Base-by-base conservation (phyloP, 2,797 vertebrate species). In the Falco biarmicus region DNA sequence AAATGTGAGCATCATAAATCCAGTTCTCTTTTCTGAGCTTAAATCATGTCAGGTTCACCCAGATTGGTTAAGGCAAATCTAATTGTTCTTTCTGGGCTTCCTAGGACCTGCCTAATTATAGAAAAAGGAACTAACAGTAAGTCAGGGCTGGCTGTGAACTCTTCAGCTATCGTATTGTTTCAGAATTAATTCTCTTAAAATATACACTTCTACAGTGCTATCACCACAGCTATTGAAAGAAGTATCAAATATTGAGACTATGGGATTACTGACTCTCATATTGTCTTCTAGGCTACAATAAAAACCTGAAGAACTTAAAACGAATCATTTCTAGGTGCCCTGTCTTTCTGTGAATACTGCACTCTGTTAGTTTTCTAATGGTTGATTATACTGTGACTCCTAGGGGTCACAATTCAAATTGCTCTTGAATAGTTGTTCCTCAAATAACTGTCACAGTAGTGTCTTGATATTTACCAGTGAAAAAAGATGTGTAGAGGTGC, bases 81-180 rank as follows among this genome's bases (percentile, higher is more conserved):
- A 73, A 59, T 88, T 96, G 57, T 64, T 90, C 29, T 92, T 89
- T 63, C 59, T 89, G 66, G 59, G 56, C 32, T 92, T 89, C 51
- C 57, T 63, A n/a, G 34, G 39, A 17, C 43, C 82, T 94, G 34
- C 28, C 59, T 90, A 75, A 82, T 84, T 79, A 63, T 9, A 66
- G 74, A 31, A 39, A 54, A 84, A 79, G 34, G 29, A 90, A 43
- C 29, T 92, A 12, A 61, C 45, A 69, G 13, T n/a, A 29, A 75
- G 13, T 54, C 43, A 77, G 43, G 54, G 34, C 34, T 71, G 31
- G 32, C 51, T 90, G 59, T 89, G 81, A 84, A 47, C 17, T 89
- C 43, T 50, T 73, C 74, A 87, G 37, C 39, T 95, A 10, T 57
- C 80, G 39, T 34, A 8, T 43, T 69, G 13, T 82, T 94, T 69